Evolutionary conservation across 2,113 vertebrate genomes (phyloP).

Genomic region (Thunnus maccoyii): DNA sequence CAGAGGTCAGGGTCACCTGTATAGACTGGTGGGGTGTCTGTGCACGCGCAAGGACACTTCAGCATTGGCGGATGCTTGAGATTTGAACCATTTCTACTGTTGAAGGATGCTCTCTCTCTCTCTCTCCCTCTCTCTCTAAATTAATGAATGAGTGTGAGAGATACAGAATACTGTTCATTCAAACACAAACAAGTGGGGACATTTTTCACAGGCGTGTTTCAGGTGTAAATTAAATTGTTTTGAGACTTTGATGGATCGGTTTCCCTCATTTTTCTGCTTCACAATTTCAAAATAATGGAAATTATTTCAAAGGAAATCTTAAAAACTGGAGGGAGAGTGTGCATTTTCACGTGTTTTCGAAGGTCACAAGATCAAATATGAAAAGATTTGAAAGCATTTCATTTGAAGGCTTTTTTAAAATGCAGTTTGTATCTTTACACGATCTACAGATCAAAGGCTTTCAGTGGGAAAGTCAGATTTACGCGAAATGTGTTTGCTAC

Average conservation of each 20-base stretch:
- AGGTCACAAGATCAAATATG: background rate
- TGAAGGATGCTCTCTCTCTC: background rate
- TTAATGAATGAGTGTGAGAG: background rate
- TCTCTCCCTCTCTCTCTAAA: background rate
- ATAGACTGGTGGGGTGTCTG: background rate
- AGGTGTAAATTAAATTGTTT: background rate
- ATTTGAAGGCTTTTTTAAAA: background rate
- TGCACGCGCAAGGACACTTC: conserved; percentile 25
- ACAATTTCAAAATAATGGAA: background rate
- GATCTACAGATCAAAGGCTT: background rate
- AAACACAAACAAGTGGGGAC: no score
- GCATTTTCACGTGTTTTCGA: fast-evolving
- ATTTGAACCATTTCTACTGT: background rate
- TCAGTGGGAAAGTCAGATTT: background rate
- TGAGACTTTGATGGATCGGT: background rate
- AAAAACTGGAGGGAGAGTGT: background rate
- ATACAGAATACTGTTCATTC: background rate
- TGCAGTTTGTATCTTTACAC: no score
- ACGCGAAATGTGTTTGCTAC: background rate
- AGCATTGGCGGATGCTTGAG: background rate
- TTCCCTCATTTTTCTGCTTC: background rate
- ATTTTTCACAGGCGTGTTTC: no score
- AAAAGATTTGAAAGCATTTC: background rate
- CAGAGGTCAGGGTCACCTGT: conserved; percentile 73
- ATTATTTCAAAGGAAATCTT: no score